Conservation (phyloP, 2,888 invertebrate genomes). For the Lithophane socia region DNA sequence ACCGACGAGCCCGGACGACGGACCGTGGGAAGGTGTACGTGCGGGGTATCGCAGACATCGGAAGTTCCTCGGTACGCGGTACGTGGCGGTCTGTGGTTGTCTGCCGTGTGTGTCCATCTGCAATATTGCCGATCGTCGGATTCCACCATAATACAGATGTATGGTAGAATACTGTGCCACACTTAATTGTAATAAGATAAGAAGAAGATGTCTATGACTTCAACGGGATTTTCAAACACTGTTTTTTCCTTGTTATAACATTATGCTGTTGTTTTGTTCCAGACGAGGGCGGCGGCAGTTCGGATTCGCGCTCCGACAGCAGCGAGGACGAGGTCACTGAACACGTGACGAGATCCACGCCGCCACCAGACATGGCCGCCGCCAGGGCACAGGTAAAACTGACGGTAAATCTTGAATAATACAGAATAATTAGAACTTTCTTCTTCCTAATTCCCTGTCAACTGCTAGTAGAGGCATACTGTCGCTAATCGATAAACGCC, state of each 20-base stretch:
- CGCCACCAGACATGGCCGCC: conserved; percentile 84
- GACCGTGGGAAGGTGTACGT: too few species aligned
- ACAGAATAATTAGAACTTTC: neutral
- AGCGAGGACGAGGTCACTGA: conserved; percentile 95
- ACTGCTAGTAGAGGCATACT: neutral
- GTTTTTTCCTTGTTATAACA: neutral
- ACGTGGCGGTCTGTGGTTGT: too few species aligned
- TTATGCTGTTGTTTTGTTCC: conserved; percentile 62
- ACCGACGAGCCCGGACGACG: too few species aligned
- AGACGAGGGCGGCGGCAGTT: conserved; percentile 93
- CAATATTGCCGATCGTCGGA: too few species aligned
- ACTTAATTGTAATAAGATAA: too few species aligned
- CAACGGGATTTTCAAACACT: too few species aligned
- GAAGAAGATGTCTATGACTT: too few species aligned
- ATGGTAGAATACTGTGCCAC: too few species aligned
- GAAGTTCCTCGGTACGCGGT: too few species aligned
- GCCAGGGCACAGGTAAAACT: conserved; percentile 84
- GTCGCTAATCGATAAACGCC: neutral
- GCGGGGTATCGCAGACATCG: too few species aligned
- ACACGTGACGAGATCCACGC: conserved; percentile 89
- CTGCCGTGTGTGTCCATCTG: too few species aligned
- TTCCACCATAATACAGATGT: too few species aligned
- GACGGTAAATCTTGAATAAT: conserved; percentile 29
- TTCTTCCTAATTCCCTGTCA: neutral
- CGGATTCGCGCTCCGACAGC: conserved; percentile 92